Evolutionary conservation across 2,797 vertebrate genomes (phyloP), one percentile per base, ranked within the genome.

Genomic region (Avahi laniger): DNA sequence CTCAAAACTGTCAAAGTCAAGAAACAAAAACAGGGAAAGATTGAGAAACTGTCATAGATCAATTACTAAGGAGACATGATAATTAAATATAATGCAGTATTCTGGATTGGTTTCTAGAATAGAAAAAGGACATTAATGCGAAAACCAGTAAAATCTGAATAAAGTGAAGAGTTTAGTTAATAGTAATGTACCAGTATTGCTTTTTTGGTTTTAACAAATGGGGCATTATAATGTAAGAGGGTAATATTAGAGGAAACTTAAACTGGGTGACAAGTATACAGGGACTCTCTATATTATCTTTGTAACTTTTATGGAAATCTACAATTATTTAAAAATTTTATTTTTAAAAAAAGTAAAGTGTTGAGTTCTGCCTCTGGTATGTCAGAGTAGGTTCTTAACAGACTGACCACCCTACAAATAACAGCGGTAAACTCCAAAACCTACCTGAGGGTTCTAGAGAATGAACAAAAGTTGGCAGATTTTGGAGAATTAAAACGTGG

Each of bases 151-250:
- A 95, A 91, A 78, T 89, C 50, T 70, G 46, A 75, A 65, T 46
- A 33, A 28, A 41, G 28, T 69, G 30, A 78, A 75, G 24, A 72
- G n/a, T 85, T 72, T 43, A 57, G 12, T 73, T 43, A 52, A 91
- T 46, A 69, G 69, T 73, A 61, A 63, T 57, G 3, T 22, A 26
- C 46, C 79, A 78, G 0, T 48, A 57, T 30, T 48, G 9, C 20
- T 91, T 90, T 83, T 59, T 79, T 94, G 75, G n/a, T 76, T 73
- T 84, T 81, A n/a, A 94, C 52, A 84, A 73, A 79, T 59, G 17
- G 46, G 22, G 70, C n/a, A 33, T 94, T 46, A 84, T 78, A 61
- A 48, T 65, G 0, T 59, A 61, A 90, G 15, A 90, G 13, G 41
- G 26, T 50, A 54, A n/a, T 4, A 18, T 67, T 30, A 50, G 12